Base-by-base conservation (phyloP, 2,888 invertebrate genomes). In the Raillietiella orientalis region DNA sequence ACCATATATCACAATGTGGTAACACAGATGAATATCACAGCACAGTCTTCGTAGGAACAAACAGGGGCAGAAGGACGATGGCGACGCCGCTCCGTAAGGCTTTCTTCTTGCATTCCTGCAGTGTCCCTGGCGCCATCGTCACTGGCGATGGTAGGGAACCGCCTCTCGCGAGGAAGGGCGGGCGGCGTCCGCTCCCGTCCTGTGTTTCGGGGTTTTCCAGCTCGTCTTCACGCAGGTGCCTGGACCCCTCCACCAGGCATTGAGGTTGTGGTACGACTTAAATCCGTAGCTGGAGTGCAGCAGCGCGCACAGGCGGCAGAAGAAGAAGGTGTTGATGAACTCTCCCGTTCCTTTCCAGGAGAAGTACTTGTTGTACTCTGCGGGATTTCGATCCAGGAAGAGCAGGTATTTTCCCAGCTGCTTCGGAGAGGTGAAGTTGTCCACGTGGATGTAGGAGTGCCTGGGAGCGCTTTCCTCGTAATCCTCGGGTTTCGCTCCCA, bases 261-360 rank as follows among this genome's bases (percentile, higher is more conserved):
- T 77, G 31, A 82, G 61, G 46, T 84, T 74, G 25, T 56, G 52
- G 49, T 74, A 75, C 44, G 60, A 58, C 38, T 55, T 53, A n/a
- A n/a, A n/a, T n/a, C n/a, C n/a, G n/a, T n/a, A n/a, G n/a, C n/a
- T n/a, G n/a, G n/a, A n/a, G 45, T 75, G 72, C 33, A 74, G 47
- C 62, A 72, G 60, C 4, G 72, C 65, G 45, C 82, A 82, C 30
- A 82, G 55, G 21, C 79, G 62, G 44, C 79, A 84, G 63, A 77
- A 77, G 50, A 77, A 82, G 45, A 64, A 77, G 13, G 90, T 90
- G 49, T 93, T 84, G 39, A 90, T 72, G 43, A 90, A 82, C 45
- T 79, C 72, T 2, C 90, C 90, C 2, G 77, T 79, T 24, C 74
- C 75, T 53, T 77, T 66, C 79, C 79, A 82, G 37, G 60, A 62